Conservation (phyloP, 1,140 invertebrate species). For the Coelopa frigida region DNA sequence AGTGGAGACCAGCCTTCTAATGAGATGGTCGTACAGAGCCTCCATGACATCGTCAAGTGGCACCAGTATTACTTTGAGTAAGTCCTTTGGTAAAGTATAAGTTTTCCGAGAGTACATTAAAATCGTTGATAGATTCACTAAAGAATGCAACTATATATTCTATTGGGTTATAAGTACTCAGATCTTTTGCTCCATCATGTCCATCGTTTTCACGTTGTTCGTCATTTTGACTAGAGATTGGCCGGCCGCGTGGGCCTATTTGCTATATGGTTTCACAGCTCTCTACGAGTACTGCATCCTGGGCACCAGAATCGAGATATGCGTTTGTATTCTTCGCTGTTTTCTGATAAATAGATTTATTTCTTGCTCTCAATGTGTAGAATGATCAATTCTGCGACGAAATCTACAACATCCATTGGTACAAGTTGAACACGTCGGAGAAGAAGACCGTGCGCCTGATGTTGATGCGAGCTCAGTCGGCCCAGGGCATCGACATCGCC, state of each 20-base stretch:
- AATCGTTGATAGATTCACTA: conserved; percentile 9
- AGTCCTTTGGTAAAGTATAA: not conserved
- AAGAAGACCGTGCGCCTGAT: conserved; percentile 6
- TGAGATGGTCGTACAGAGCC: not conserved
- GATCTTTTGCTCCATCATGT: not conserved
- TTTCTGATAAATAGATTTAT: too few species aligned
- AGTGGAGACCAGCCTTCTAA: too few species aligned
- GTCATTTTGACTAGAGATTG: conserved; percentile 5
- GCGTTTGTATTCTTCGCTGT: not conserved
- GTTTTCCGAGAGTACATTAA: too few species aligned
- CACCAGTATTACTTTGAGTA: conserved; percentile 2
- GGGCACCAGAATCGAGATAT: conserved; percentile 7
- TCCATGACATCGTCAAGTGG: conserved; percentile 8
- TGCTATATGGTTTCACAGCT: not conserved
- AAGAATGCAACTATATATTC: conserved; percentile 6
- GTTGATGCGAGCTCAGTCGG: conserved; percentile 5
- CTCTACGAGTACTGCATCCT: conserved; percentile 10
- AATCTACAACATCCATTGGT: conserved; percentile 9
- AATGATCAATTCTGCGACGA: conserved; percentile 7
- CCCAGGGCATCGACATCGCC: conserved; percentile 1
- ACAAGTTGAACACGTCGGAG: not conserved
- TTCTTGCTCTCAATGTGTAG: conserved; percentile 3
- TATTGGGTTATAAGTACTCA: not conserved
- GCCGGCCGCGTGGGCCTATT: conserved; percentile 7
- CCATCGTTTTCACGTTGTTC: conserved; percentile 5